phyloP scores from a whole-genome alignment of 2,888 invertebrate genomes.

The Hydropsyche betteni region DNA sequence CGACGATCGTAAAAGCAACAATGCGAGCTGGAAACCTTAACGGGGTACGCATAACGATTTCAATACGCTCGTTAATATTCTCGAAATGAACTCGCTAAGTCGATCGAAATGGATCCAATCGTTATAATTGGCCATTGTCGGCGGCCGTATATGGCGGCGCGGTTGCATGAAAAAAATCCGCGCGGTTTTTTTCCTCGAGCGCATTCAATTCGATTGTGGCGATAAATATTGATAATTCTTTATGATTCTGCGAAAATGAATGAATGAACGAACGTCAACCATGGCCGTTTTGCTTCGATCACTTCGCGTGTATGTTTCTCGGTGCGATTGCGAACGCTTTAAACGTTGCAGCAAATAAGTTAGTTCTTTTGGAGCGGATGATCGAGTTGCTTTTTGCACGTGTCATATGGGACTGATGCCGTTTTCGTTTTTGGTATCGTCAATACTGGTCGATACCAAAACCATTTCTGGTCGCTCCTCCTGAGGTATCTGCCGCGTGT shows the following conservation, averaged over 20 bases:
- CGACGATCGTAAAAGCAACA: not conserved
- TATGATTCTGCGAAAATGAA: no score
- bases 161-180: not conserved
- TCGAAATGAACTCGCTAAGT: conserved; percentile 8
- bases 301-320: no score
- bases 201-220: no score
- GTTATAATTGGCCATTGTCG: conserved; percentile 18
- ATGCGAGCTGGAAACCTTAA: conserved; percentile 15
- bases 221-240: no score
- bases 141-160: not conserved
- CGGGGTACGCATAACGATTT: not conserved
- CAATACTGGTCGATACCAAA: not conserved
- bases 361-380: no score
- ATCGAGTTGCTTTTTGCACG: no score
- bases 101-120: not conserved
- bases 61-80: conserved; percentile 19
- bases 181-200: no score
- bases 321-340: no score
- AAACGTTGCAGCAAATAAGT: no score
- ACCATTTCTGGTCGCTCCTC: conserved; percentile 21
- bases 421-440: conserved; percentile 15
- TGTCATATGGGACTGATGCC: not conserved
- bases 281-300: no score
- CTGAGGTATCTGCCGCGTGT: not conserved
- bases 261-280: no score